These are phyloP conservation scores for Paracanthobrama guichenoti DNA, from an alignment of 2,113 vertebrate genomes.

Conservation along the genomic window DNA sequence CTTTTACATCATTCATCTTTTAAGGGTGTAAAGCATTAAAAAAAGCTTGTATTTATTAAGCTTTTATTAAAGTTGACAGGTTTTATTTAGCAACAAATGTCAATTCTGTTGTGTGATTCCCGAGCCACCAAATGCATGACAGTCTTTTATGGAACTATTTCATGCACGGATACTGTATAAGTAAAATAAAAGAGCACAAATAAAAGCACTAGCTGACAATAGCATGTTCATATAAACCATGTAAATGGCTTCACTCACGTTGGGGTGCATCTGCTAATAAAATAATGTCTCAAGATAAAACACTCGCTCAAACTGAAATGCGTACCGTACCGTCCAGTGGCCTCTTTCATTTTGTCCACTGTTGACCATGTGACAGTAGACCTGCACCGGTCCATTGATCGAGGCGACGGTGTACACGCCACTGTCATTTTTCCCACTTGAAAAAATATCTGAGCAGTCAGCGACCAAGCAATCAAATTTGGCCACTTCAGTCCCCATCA, in stretches of 20 bases:
- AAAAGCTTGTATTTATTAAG: rapidly evolving
- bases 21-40: neutral
- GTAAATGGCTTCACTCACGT: no score
- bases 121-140: neutral
- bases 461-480: neutral
- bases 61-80: neutral
- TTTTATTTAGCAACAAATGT: neutral
- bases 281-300: no score
- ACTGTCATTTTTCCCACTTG: neutral
- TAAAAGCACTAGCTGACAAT: neutral
- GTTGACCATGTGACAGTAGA: neutral
- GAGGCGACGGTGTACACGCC: neutral
- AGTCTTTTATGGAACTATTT: neutral
- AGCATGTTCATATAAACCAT: neutral
- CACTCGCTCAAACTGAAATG: neutral
- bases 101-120: neutral
- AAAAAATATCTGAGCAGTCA: neutral
- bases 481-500: neutral
- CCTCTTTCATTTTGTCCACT: neutral
- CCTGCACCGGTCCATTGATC: neutral
- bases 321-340: neutral
- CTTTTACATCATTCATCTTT: neutral
- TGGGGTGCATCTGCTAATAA: no score
- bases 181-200: neutral
- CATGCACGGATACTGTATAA: no score